Evolutionary conservation across 1,140 invertebrate species (phyloP), one percentile per base, ranked within the genome.

Genomic region (Drosophila cardini): DNA sequence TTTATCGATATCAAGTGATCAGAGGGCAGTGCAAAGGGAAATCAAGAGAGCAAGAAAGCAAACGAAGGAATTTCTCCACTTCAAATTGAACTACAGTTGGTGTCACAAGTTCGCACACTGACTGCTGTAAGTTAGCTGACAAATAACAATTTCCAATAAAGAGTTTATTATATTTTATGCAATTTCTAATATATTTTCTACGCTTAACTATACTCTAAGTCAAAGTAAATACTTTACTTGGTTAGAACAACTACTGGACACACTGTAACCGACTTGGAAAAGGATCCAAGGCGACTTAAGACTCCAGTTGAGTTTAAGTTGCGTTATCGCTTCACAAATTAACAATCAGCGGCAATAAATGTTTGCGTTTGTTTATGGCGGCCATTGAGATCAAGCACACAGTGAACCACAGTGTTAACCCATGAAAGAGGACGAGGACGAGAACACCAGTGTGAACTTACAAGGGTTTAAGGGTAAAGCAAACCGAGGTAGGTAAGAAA

Each of bases 281-380:
- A 15, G 53, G 10, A 43, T 16, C 43, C 11, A 43, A 15, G 42
- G 4, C 2, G 15, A 36, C 34, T 36, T 8, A 18, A 18, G 43
- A n/a, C n/a, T 8, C 13, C 5, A 36, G 40, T n/a, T n/a, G 13
- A 34, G 50, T 13, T 26, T 26, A 26, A 81, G 71, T 46, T 73
- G 81, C 71, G 80, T 91, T 91, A 91, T 91, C 90, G 90, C 85
- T 80, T 91, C 90, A 91, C 90, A 91, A 91, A 91, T 91, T 91
- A 91, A 91, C 90, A 91, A 91, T 90, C 90, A 76, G 80, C 82
- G 67, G 82, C 90, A 91, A 90, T 84, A 91, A 90, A 90, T 83
- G 77, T 81, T 87, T 77, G 80, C 82, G 90, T 87, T 91, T 91
- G 90, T 91, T 91, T 91, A 91, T 91, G 80, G 80, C 68, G 52